phyloP scores from a whole-genome alignment of 2,888 invertebrate genomes.

The Heliconius sara region DNA sequence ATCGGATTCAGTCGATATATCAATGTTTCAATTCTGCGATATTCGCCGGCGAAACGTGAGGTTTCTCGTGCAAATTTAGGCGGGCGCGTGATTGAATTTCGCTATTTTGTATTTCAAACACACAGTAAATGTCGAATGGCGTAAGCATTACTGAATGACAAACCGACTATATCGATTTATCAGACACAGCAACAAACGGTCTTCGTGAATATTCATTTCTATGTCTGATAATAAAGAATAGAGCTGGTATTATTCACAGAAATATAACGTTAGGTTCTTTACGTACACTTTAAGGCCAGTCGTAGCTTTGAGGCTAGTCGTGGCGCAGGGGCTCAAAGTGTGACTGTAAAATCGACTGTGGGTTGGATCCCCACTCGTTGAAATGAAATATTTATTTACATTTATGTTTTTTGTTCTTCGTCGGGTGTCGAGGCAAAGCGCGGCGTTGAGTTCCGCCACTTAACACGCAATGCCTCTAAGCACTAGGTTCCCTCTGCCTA shows the following conservation, averaged over 20 bases:
- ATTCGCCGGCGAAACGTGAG: slow-evolving; percentile 64
- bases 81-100: slow-evolving; percentile 64
- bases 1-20: slow-evolving; percentile 31
- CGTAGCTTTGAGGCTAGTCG: too few relatives aligned
- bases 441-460: too few relatives aligned
- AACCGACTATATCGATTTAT: slow-evolving; percentile 62
- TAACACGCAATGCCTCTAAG: too few relatives aligned
- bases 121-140: slow-evolving; percentile 48
- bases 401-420: too few relatives aligned
- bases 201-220: slow-evolving; percentile 30
- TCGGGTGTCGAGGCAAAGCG: too few relatives aligned
- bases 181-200: slow-evolving; percentile 52
- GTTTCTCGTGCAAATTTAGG: slow-evolving; percentile 62
- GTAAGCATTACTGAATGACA: slow-evolving; percentile 54
- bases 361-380: too few relatives aligned
- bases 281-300: not conserved
- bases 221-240: not conserved
- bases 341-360: too few relatives aligned
- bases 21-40: slow-evolving; percentile 54
- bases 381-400: too few relatives aligned
- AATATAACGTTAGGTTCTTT: not conserved
- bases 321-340: too few relatives aligned
- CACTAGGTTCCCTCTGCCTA: too few relatives aligned
- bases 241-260: not conserved
- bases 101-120: slow-evolving; percentile 63